phyloP scores from a whole-genome alignment of 2,797 vertebrate species.

The Malacoctenus gilli region DNA sequence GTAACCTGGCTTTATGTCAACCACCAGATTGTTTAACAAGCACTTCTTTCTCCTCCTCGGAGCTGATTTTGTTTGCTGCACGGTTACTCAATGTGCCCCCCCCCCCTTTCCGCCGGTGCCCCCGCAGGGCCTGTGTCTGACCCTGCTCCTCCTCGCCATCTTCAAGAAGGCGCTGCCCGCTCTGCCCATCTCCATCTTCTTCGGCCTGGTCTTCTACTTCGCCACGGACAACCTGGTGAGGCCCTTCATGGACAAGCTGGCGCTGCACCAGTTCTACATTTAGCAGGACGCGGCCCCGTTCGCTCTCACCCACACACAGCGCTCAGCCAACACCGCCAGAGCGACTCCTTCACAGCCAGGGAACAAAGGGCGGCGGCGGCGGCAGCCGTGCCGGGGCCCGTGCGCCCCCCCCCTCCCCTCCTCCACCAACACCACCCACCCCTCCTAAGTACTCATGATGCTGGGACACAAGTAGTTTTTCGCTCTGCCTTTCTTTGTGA shows the following conservation, averaged over 20 bases:
- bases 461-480: slow-evolving; percentile 54
- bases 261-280: slow-evolving; percentile 97
- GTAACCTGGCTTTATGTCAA: slow-evolving; percentile 12
- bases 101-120: slow-evolving; percentile 18
- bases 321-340: slow-evolving; percentile 58
- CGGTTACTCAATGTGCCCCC: slow-evolving; percentile 8
- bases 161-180: slow-evolving; percentile 99
- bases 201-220: slow-evolving; percentile 98
- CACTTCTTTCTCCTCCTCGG: not conserved
- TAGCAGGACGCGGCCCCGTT: slow-evolving; percentile 77
- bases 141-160: slow-evolving; percentile 95
- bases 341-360: slow-evolving; percentile 37
- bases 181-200: slow-evolving; percentile 97
- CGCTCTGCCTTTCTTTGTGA: slow-evolving; percentile 54
- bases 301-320: slow-evolving; percentile 46
- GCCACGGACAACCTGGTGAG: slow-evolving; percentile 97
- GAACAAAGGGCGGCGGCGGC: slow-evolving; percentile 38
- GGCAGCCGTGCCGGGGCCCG: too few species aligned
- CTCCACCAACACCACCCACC: too few species aligned
- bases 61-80: slow-evolving; percentile 36
- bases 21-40: slow-evolving; percentile 29
- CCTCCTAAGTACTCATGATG: slow-evolving; percentile 53
- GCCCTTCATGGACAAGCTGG: slow-evolving; percentile 97
- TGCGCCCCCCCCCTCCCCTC: slow-evolving; percentile 17
- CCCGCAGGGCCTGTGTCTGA: slow-evolving; percentile 94